Evolutionary conservation across 2,888 invertebrate species (phyloP).

Genomic region (Drosophila barbarae): DNA sequence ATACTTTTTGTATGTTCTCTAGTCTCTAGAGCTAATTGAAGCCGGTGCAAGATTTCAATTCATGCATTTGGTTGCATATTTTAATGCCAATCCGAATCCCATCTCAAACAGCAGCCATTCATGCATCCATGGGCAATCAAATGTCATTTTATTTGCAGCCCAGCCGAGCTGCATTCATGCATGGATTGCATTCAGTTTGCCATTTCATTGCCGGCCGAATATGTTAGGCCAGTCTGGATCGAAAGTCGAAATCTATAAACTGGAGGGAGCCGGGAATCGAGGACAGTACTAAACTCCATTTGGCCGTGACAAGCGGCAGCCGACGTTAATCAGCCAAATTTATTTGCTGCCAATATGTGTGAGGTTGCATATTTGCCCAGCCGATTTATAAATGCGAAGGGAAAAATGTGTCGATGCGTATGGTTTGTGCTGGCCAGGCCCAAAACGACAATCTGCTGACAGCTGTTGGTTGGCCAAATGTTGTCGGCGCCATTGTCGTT

Average conservation of each 20-base stretch:
- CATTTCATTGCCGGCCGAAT: slow-evolving; percentile 13
- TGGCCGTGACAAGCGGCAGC: slow-evolving; percentile 17
- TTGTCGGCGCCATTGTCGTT: slow-evolving; percentile 17
- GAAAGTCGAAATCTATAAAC: slow-evolving; percentile 10
- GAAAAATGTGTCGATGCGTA: slow-evolving; percentile 52
- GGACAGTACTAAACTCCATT: slow-evolving; percentile 13
- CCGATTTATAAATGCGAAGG: slow-evolving; percentile 54
- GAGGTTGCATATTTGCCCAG: slow-evolving; percentile 36
- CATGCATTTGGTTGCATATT: slow-evolving; percentile 17
- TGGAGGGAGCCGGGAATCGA: neutral
- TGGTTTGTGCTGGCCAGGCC: slow-evolving; percentile 17
- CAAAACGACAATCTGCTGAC: slow-evolving; percentile 61
- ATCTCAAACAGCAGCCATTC: slow-evolving; percentile 7
- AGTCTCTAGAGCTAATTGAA: slow-evolving; percentile 23
- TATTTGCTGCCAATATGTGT: slow-evolving; percentile 44
- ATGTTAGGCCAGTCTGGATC: neutral
- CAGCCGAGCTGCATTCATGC: slow-evolving; percentile 24
- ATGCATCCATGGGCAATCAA: slow-evolving; percentile 32
- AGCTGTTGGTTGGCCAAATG: slow-evolving; percentile 62
- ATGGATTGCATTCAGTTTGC: slow-evolving; percentile 22
- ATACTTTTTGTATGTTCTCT: no score
- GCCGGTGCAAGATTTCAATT: neutral
- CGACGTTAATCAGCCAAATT: slow-evolving; percentile 55
- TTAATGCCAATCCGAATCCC: neutral
- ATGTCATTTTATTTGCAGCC: slow-evolving; percentile 33